Evolutionary conservation across 2,888 invertebrate species (phyloP).

Genomic region (Lamellibrachia columna): DNA sequence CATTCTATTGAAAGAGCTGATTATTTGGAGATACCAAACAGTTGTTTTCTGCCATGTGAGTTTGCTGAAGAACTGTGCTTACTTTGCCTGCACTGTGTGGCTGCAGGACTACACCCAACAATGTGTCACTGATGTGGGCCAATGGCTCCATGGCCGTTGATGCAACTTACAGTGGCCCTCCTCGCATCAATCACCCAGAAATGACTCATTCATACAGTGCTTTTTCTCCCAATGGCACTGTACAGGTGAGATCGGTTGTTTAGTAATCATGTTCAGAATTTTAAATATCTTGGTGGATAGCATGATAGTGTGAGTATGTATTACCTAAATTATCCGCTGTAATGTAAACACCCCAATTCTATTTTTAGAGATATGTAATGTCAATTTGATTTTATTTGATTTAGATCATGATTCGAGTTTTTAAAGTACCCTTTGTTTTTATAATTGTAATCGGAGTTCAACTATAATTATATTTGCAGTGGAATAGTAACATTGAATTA

Average conservation of each 20-base stretch:
- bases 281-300: not conserved
- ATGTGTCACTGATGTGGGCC: slow-evolving; percentile 34
- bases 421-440: not conserved
- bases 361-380: too few species aligned
- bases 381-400: too few species aligned
- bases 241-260: slow-evolving; percentile 43
- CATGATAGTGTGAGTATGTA: not conserved
- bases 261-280: not conserved
- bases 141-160: slow-evolving; percentile 39
- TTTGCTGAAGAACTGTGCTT: too few species aligned
- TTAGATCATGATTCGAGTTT: not conserved
- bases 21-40: too few species aligned
- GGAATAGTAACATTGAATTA: not conserved
- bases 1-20: too few species aligned
- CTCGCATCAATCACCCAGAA: slow-evolving; percentile 37
- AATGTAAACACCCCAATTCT: too few species aligned
- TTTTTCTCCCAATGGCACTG: slow-evolving; percentile 48
- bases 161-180: slow-evolving; percentile 36
- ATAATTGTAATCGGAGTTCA: not conserved
- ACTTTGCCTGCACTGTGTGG: not conserved
- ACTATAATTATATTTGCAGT: not conserved
- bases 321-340: too few species aligned
- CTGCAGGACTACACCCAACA: slow-evolving; percentile 33
- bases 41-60: too few species aligned
- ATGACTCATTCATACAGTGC: slow-evolving; percentile 42